A percentile compares a stretch with the other conserved stretches of the same genome.
Conservation (phyloP, 2,797 vertebrate species). For the Artibeus lituratus region DNA sequence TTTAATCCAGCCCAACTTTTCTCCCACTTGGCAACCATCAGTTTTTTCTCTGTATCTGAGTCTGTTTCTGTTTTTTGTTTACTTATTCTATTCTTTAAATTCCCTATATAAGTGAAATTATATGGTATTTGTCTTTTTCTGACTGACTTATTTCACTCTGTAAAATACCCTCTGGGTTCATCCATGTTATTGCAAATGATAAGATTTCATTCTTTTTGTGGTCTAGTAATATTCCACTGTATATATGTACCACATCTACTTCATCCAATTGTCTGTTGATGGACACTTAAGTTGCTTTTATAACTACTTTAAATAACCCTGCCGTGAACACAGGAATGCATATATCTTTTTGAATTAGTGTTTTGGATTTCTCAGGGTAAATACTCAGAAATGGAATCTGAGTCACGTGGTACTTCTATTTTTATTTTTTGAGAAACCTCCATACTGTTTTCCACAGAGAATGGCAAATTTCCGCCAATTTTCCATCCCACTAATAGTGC, state of each 20-base stretch:
- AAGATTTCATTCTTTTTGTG: background rate
- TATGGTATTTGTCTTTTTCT: background rate
- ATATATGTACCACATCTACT: background rate
- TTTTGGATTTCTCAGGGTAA: background rate
- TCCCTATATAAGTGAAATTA: background rate
- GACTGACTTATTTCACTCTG: background rate
- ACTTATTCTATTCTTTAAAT: background rate
- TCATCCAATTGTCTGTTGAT: background rate
- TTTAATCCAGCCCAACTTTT: background rate
- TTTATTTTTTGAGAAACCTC: background rate
- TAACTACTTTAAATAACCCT: background rate
- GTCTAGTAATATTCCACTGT: background rate
- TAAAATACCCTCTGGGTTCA: background rate
- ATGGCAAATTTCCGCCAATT: background rate
- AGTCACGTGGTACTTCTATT: background rate
- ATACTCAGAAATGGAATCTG: background rate
- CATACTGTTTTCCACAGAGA: background rate
- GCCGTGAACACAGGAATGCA: background rate
- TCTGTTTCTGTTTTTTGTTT: background rate
- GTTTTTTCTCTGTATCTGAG: background rate
- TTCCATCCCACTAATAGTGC: background rate
- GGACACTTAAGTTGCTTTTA: background rate
- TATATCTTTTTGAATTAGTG: background rate
- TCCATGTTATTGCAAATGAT: background rate
- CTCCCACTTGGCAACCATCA: background rate